These are phyloP conservation scores for Bombus turneri DNA, from an alignment of 1,140 invertebrate genomes.

Conservation along the genomic window DNA sequence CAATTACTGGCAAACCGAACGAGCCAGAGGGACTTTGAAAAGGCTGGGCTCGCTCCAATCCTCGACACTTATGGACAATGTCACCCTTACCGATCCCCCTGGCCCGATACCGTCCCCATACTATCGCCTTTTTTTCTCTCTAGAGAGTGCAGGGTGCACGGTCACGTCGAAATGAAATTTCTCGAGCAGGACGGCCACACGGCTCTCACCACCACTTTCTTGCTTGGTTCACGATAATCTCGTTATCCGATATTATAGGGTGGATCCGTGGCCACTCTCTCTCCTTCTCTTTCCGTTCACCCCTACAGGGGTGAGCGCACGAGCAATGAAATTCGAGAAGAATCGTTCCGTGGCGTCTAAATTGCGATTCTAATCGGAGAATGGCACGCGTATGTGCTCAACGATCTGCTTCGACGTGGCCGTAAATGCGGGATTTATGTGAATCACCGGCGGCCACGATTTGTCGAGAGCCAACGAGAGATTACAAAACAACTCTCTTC, in stretches of 20 bases:
- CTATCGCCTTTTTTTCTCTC: not conserved
- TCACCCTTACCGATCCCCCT: slow-evolving; percentile 55
- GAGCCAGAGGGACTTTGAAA: slow-evolving; percentile 32
- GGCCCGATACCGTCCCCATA: slow-evolving; percentile 6
- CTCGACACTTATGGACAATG: slow-evolving; percentile 77
- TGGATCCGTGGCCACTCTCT: not conserved
- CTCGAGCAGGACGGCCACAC: slow-evolving; percentile 52
- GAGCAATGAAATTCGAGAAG: slow-evolving; percentile 67
- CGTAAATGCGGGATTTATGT: slow-evolving; percentile 57
- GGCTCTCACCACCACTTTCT: slow-evolving; percentile 47
- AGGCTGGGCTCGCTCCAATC: slow-evolving; percentile 48
- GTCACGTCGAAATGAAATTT: slow-evolving; percentile 71
- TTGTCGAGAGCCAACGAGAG: slow-evolving; percentile 26
- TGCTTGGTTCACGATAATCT: slow-evolving; percentile 62
- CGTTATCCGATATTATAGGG: slow-evolving; percentile 63
- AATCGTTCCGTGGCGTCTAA: slow-evolving; percentile 63
- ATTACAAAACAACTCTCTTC: slow-evolving; percentile 30
- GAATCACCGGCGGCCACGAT: slow-evolving; percentile 43
- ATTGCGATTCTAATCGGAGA: slow-evolving; percentile 67
- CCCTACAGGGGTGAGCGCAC: slow-evolving; percentile 34
- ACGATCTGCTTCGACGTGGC: slow-evolving; percentile 56
- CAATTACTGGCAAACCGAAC: slow-evolving; percentile 81
- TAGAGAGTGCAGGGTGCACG: not conserved
- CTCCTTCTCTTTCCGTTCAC: not conserved
- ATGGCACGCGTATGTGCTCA: slow-evolving; percentile 7